Evolutionary conservation across 2,888 invertebrate species (phyloP).

Genomic region (Plagodis dolabraria): DNA sequence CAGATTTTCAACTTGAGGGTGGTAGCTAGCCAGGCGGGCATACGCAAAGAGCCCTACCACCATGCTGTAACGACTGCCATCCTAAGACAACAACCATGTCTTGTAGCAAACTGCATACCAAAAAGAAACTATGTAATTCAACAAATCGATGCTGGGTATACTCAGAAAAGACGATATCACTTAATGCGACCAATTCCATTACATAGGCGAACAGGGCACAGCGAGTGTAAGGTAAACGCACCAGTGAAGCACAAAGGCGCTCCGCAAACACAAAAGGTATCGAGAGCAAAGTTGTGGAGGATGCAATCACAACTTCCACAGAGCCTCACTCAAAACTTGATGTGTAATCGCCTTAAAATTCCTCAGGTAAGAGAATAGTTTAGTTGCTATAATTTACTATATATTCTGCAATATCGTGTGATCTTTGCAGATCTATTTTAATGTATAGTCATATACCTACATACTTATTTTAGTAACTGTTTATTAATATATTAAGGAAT

Average conservation of each 20-base stretch:
- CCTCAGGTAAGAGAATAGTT: slow-evolving; percentile 30
- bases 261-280: slow-evolving; percentile 72
- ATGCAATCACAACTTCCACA: slow-evolving; percentile 75
- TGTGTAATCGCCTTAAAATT: slow-evolving; percentile 62
- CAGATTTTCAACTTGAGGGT: no score
- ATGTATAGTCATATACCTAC: no score
- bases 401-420: neutral
- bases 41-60: no score
- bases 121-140: no score
- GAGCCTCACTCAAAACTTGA: slow-evolving; percentile 51
- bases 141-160: no score
- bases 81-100: no score
- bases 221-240: slow-evolving; percentile 67
- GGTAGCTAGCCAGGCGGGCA: no score
- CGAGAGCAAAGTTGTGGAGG: slow-evolving; percentile 66
- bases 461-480: no score
- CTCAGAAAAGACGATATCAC: slow-evolving; percentile 30
- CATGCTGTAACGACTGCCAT: no score
- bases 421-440: no score
- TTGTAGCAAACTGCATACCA: no score
- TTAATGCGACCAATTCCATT: slow-evolving; percentile 39
- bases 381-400: neutral
- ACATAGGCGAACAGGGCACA: slow-evolving; percentile 44
- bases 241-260: slow-evolving; percentile 60
- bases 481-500: no score